These are phyloP conservation scores for Carettochelys insculpta DNA, from an alignment of 2,113 vertebrate species.

Conservation along the genomic window DNA sequence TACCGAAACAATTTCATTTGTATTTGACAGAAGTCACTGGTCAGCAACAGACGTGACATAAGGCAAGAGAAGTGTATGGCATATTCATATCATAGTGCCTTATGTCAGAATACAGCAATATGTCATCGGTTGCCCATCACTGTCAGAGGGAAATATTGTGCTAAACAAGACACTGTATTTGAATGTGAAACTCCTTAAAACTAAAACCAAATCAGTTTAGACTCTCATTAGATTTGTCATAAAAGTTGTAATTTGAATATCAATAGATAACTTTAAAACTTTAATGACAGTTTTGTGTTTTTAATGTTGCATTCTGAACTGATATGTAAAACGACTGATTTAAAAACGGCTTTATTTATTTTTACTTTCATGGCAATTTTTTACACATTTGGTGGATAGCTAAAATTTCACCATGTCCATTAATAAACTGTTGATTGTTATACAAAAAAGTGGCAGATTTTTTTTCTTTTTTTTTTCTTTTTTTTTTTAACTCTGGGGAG, in stretches of 20 bases:
- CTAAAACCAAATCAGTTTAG: constrained; percentile 74
- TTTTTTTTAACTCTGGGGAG: constrained; percentile 61
- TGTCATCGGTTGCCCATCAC: constrained; percentile 68
- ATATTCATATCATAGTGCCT: constrained; percentile 80
- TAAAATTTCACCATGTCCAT: constrained; percentile 73
- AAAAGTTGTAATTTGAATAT: constrained; percentile 71
- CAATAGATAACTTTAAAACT: constrained; percentile 68
- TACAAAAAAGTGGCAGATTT: constrained; percentile 62
- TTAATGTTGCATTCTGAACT: constrained; percentile 70
- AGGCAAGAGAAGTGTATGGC: constrained; percentile 77
- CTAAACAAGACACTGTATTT: constrained; percentile 65
- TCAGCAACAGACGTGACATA: constrained; percentile 73
- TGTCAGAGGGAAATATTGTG: constrained; percentile 61
- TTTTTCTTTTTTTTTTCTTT: constrained; percentile 73
- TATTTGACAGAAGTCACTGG: constrained; percentile 77
- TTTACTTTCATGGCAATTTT: constrained; percentile 77
- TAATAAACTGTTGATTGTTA: constrained; percentile 78
- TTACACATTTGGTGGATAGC: constrained; percentile 76
- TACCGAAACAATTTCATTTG: constrained; percentile 69
- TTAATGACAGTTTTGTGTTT: constrained; percentile 67
- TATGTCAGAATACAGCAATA: constrained; percentile 74
- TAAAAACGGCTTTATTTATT: constrained; percentile 82
- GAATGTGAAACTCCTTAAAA: constrained; percentile 71
- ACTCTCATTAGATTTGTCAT: constrained; percentile 68
- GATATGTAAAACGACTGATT: constrained; percentile 72